These are phyloP conservation scores for Sminthurides aquaticus DNA, from an alignment of 2,888 invertebrate genomes.

Conservation along the genomic window DNA sequence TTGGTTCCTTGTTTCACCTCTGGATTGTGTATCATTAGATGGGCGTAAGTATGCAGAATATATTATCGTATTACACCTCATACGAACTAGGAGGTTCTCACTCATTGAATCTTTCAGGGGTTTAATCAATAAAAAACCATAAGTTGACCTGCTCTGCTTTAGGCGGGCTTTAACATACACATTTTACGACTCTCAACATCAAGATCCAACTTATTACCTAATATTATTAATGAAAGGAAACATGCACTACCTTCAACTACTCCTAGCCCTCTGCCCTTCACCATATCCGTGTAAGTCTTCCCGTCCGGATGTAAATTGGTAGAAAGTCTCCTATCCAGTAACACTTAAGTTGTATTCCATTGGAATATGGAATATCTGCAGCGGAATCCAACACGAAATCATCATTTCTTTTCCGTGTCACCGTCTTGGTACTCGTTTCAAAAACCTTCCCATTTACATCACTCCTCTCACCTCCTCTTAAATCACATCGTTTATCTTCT, in stretches of 20 bases:
- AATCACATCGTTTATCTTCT: no score
- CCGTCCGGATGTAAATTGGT: no score
- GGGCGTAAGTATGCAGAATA: slow-evolving; percentile 7
- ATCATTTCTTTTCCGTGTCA: no score
- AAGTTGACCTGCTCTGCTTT: slow-evolving; percentile 21
- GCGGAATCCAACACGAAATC: no score
- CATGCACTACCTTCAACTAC: background rate
- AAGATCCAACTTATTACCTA: background rate
- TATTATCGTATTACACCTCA: slow-evolving; percentile 5
- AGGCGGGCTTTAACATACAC: slow-evolving; percentile 20
- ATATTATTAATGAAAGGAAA: background rate
- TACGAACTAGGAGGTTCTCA: background rate
- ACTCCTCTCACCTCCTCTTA: no score
- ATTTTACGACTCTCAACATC: slow-evolving; percentile 13
- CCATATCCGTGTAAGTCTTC: background rate
- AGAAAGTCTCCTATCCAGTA: no score
- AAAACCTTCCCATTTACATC: no score
- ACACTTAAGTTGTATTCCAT: no score
- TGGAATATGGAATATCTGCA: no score
- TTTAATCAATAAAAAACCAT: slow-evolving; percentile 5
- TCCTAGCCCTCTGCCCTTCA: background rate
- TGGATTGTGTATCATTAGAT: slow-evolving; percentile 7
- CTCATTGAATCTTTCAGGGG: background rate
- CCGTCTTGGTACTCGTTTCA: no score
- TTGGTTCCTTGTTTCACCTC: background rate